Evolutionary conservation across 64 coral and sea anemone species (phyloP).

Genomic region (Montipora efflorescens): DNA sequence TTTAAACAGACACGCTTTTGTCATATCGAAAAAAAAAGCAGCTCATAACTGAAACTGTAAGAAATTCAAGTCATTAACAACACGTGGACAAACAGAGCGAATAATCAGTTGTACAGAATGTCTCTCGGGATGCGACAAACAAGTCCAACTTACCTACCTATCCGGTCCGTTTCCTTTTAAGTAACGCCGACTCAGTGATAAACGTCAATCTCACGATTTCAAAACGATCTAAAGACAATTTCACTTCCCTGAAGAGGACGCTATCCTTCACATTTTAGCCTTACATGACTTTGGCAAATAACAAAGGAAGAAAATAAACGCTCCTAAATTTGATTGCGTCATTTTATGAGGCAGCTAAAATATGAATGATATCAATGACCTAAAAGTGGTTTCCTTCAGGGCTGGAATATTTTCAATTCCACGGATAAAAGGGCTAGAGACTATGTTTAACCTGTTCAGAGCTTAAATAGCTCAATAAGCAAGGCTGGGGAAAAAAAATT

Average conservation of each 20-base stretch:
- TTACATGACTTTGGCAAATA: too few species aligned
- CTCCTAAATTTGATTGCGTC: too few species aligned
- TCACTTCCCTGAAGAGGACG: too few species aligned
- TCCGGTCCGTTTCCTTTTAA: too few species aligned
- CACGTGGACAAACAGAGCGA: background rate
- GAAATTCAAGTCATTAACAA: background rate
- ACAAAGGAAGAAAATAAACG: too few species aligned
- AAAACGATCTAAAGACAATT: too few species aligned
- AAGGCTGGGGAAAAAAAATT: background rate
- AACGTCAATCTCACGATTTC: too few species aligned
- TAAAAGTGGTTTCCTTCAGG: background rate
- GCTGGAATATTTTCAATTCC: background rate
- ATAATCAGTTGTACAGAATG: background rate
- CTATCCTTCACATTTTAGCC: too few species aligned
- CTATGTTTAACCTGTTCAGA: background rate
- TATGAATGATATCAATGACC: too few species aligned
- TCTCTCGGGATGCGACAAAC: background rate
- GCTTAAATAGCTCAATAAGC: background rate
- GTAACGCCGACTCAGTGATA: too few species aligned
- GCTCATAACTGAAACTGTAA: background rate
- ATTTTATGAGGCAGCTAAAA: too few species aligned
- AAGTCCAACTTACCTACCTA: too few species aligned
- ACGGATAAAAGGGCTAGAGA: background rate
- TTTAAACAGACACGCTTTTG: background rate
- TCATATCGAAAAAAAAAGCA: background rate